phyloP scores from a whole-genome alignment of 2,888 invertebrate species.

The Lycia hirtaria region DNA sequence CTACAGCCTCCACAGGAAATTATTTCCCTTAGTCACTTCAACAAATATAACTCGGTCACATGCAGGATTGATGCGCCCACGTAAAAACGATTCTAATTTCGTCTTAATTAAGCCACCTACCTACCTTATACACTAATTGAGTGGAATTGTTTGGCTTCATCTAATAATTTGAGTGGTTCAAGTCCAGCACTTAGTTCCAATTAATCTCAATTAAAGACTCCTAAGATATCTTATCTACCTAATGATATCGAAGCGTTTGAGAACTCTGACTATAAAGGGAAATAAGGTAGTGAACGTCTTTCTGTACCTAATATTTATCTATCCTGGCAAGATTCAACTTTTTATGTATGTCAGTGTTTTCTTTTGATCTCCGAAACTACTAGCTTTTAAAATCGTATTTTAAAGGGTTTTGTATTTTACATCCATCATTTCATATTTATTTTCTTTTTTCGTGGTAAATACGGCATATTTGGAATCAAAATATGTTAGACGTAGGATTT shows the following conservation, averaged over 20 bases:
- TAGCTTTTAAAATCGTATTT: no score
- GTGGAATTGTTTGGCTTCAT: slow-evolving; percentile 2
- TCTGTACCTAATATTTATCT: no score
- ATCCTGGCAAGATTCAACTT: no score
- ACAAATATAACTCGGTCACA: background rate
- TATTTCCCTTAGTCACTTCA: background rate
- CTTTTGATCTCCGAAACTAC: no score
- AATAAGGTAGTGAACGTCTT: background rate
- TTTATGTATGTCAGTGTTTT: no score
- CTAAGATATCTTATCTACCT: no score
- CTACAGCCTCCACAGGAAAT: no score
- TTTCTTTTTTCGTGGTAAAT: no score
- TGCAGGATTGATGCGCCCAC: slow-evolving; percentile 2
- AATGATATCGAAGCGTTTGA: background rate
- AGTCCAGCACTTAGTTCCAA: slow-evolving; percentile 9
- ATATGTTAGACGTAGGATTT: no score
- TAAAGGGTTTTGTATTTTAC: no score
- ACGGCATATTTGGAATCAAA: no score
- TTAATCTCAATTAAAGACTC: slow-evolving; percentile 3
- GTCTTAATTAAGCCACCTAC: slow-evolving; percentile 9
- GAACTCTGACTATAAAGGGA: background rate
- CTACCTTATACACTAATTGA: slow-evolving; percentile 1
- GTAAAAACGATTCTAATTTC: slow-evolving; percentile 5
- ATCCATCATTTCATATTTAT: no score
- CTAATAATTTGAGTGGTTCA: slow-evolving; percentile 13